These are phyloP conservation scores for Lingula anatina DNA, from an alignment of 2,888 invertebrate genomes.

Conservation along the genomic window DNA sequence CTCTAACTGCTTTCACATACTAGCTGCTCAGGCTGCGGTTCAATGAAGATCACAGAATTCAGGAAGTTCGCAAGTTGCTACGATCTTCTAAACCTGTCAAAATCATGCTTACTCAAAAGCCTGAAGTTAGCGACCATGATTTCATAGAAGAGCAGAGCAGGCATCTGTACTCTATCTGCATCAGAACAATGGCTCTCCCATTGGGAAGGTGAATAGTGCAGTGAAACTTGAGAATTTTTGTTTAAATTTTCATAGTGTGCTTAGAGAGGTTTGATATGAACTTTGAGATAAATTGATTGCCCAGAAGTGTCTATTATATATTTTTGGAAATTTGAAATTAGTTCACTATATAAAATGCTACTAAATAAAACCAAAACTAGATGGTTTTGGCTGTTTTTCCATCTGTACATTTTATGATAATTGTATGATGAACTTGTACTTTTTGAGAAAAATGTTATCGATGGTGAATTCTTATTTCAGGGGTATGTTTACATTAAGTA, in stretches of 20 bases:
- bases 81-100: constrained; percentile 83
- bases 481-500: constrained; percentile 77
- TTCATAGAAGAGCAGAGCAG: constrained; percentile 93
- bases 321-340: no score
- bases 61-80: constrained; percentile 76
- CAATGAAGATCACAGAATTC: constrained; percentile 63
- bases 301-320: no score
- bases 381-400: no score
- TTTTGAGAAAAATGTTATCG: background rate
- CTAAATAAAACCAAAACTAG: no score
- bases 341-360: no score
- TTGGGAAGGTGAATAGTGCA: constrained; percentile 65
- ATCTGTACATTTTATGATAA: no score
- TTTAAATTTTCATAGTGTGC: background rate
- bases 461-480: constrained; percentile 52
- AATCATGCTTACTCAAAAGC: constrained; percentile 78
- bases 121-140: constrained; percentile 91
- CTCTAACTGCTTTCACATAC: background rate
- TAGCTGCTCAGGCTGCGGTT: constrained; percentile 56
- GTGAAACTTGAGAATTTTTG: background rate
- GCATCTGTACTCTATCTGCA: constrained; percentile 78
- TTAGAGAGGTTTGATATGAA: background rate
- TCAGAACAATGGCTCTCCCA: constrained; percentile 87
- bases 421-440: no score
- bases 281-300: no score